phyloP scores from a whole-genome alignment of 2,888 invertebrate species.

The Troides helena region DNA sequence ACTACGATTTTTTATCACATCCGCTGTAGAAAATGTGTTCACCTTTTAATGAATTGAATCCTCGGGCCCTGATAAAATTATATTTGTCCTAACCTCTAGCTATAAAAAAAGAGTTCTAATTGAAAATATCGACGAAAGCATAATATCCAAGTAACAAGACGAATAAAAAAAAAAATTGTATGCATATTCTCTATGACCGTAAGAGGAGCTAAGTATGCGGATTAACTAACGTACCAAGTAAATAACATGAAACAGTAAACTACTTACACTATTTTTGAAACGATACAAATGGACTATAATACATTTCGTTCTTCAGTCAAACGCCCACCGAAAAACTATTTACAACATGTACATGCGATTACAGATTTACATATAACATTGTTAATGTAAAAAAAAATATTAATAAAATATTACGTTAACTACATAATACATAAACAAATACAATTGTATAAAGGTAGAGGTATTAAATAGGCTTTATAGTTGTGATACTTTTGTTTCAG shows the following conservation, averaged over 20 bases:
- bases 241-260: conserved; percentile 21
- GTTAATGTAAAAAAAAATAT: conserved; percentile 12
- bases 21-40: too few relatives aligned
- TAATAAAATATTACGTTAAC: conserved; percentile 14
- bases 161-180: too few relatives aligned
- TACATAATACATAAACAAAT: conserved; percentile 15
- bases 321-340: conserved; percentile 48
- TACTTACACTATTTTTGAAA: conserved; percentile 15
- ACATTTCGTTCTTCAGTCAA: conserved; percentile 59
- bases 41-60: too few relatives aligned
- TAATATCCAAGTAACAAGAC: too few relatives aligned
- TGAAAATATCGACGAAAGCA: too few relatives aligned
- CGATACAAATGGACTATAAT: conserved; percentile 38
- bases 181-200: conserved; percentile 31
- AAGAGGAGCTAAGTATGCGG: not conserved
- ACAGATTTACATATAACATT: conserved; percentile 30
- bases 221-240: conserved; percentile 10
- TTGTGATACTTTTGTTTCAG: too few relatives aligned
- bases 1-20: too few relatives aligned
- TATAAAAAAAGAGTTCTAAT: too few relatives aligned
- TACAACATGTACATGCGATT: conserved; percentile 45
- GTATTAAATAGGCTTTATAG: not conserved
- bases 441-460: conserved; percentile 14
- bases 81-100: too few relatives aligned
- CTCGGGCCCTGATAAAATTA: too few relatives aligned